Base-by-base conservation (phyloP, 2,797 vertebrate species). In the Malacoraja senta region DNA sequence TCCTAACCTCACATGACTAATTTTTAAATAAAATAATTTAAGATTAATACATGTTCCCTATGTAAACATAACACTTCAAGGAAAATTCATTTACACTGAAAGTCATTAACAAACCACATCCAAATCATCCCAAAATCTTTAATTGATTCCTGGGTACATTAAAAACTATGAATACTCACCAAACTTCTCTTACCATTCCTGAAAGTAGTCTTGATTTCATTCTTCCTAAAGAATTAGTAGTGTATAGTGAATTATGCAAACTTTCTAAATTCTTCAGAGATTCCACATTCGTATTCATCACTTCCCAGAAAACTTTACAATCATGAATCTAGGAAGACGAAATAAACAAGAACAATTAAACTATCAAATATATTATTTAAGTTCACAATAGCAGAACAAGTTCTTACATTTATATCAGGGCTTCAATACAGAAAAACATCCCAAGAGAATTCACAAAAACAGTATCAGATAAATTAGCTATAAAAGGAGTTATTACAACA, bases 241-340 rank as follows among this genome's bases (percentile, higher is more conserved):
- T 97, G 95, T 97, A 99, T 94, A 96, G 95, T 77, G 97, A 95
- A 91, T 95, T 96, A 1, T 97, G 97, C 93, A 97, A 96, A 0
- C 97, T 94, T 15, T 97, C 95, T 13, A 97, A 95, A 94, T 97
- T 97, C 94, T 97, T 98, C 78, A 97, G 96, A 80, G 96, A 97
- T 93, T 99, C 98, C 63, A 98, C 95, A 95, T 97, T 98, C 94
- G 96, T 96, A 94, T 95, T 97, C 93, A 99, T 96, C 94, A 98
- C 98, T 93, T 97, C 96, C 98, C 98, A 99, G 96, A 98, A 99
- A 32, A 97, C 97, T 95, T 96, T 97, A 94, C 96, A 96, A 94
- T 95, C 96, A 92, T 95, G 96, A 93, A 96, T 95, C 98, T 99
- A 93, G 12, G 94, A 93, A 77, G 17, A 19, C 0, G n/a, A 94